A percentile compares a stretch with the other conserved stretches of the same genome.
Conservation (phyloP, 1,140 invertebrate species). For the Macrobrachium nipponense region DNA sequence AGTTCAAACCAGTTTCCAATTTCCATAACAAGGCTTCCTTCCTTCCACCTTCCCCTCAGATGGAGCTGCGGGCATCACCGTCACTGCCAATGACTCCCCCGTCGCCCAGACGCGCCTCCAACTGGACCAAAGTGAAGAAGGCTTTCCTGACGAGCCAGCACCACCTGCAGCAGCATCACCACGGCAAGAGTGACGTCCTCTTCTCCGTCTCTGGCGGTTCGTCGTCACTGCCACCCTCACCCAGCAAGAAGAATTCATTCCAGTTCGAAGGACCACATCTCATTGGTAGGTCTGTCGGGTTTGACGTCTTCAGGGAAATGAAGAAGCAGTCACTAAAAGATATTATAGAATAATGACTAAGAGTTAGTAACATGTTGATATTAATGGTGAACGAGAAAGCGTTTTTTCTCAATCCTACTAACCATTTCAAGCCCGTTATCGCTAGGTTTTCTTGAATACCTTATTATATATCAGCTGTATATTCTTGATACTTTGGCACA, state of each 20-base stretch:
- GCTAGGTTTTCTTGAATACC: too few relatives aligned
- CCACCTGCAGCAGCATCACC: slow-evolving; percentile 22
- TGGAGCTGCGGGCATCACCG: slow-evolving; percentile 19
- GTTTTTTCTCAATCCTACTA: too few relatives aligned
- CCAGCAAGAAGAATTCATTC: slow-evolving; percentile 43
- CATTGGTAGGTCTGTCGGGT: neutral
- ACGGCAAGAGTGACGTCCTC: neutral
- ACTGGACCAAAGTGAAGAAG: slow-evolving; percentile 81
- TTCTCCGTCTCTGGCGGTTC: neutral
- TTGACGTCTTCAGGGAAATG: neutral
- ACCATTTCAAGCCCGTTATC: too few relatives aligned
- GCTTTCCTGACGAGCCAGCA: slow-evolving; percentile 74
- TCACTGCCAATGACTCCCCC: slow-evolving; percentile 40
- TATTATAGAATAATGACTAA: neutral
- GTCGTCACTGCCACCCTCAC: slow-evolving; percentile 41
- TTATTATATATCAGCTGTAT: too few relatives aligned
- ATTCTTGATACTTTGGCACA: too few relatives aligned
- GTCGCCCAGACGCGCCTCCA: slow-evolving; percentile 70
- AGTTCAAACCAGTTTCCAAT: too few relatives aligned
- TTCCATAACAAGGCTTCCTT: neutral
- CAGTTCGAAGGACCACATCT: slow-evolving; percentile 29
- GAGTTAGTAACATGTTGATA: too few relatives aligned
- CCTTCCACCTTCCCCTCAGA: neutral
- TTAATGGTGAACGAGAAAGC: too few relatives aligned
- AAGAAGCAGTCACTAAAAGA: neutral